These are phyloP conservation scores for Megatriorchis doriae DNA, from an alignment of 2,113 vertebrate species.

Conservation along the genomic window DNA sequence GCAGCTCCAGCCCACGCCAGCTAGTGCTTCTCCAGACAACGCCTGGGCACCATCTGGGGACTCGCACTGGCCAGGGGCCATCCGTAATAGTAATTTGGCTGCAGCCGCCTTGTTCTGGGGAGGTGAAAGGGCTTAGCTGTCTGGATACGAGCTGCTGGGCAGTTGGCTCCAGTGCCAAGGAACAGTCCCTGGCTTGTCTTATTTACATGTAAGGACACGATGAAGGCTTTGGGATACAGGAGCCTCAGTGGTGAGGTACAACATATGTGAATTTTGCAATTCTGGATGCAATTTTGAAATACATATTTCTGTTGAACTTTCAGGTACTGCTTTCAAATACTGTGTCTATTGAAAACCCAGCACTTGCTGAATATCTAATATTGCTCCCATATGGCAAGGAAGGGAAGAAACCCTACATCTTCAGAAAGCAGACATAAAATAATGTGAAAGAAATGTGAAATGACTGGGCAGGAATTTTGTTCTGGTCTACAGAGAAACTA, in stretches of 20 bases:
- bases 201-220: conserved; percentile 1
- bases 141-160: neutral
- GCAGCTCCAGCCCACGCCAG: neutral
- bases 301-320: neutral
- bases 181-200: neutral
- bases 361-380: neutral
- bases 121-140: conserved; percentile 41
- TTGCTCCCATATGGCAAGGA: neutral
- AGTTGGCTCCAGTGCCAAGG: neutral
- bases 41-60: neutral
- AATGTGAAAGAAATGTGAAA: neutral
- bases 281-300: neutral
- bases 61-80: neutral
- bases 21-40: neutral
- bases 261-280: neutral
- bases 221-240: neutral
- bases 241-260: neutral
- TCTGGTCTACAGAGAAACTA: neutral
- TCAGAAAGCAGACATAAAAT: neutral
- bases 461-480: neutral
- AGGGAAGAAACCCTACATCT: neutral
- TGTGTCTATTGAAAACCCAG: neutral
- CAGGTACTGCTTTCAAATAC: neutral
- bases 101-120: neutral
- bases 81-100: conserved; percentile 5